Evolutionary conservation across 2,888 invertebrate species (phyloP).

Genomic region (Drosophila bunnanda): DNA sequence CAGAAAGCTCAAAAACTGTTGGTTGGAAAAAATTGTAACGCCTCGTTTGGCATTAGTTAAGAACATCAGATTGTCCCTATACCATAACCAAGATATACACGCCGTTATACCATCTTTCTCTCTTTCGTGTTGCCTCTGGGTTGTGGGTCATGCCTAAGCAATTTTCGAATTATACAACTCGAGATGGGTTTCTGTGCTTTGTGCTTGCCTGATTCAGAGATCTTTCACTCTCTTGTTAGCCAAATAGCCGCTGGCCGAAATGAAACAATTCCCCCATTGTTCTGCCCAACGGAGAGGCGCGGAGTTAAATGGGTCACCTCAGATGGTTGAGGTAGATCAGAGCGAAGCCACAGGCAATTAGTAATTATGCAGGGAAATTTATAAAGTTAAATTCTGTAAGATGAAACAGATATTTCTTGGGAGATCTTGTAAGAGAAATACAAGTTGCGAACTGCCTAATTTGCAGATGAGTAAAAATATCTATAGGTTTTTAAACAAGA

Average conservation of each 20-base stretch:
- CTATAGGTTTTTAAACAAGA: background rate
- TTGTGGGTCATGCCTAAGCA: conserved; percentile 40
- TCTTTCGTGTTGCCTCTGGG: conserved; percentile 13
- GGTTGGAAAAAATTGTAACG: conserved; percentile 33
- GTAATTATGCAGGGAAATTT: conserved; percentile 2
- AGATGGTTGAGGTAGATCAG: conserved; percentile 31
- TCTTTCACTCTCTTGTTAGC: conserved; percentile 49
- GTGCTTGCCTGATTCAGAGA: conserved; percentile 36
- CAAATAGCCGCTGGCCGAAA: conserved; percentile 56
- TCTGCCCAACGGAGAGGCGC: conserved; percentile 32
- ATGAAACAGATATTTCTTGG: background rate
- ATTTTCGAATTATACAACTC: conserved; percentile 38
- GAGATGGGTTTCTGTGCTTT: conserved; percentile 14
- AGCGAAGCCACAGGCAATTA: conserved; percentile 20
- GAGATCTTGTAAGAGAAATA: background rate
- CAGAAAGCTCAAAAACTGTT: conserved; percentile 1
- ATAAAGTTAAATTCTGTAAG: background rate
- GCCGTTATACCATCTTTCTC: conserved; percentile 22
- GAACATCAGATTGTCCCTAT: conserved; percentile 10
- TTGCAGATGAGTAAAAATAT: no score
- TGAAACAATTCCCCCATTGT: conserved; percentile 64
- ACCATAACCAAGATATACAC: conserved; percentile 17
- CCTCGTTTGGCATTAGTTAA: conserved; percentile 35
- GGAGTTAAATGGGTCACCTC: conserved; percentile 62
- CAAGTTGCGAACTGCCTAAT: background rate